A percentile compares a stretch with the other conserved stretches of the same genome.
Conservation (phyloP, 2,888 invertebrate genomes). For the Crocallis elinguaria region DNA sequence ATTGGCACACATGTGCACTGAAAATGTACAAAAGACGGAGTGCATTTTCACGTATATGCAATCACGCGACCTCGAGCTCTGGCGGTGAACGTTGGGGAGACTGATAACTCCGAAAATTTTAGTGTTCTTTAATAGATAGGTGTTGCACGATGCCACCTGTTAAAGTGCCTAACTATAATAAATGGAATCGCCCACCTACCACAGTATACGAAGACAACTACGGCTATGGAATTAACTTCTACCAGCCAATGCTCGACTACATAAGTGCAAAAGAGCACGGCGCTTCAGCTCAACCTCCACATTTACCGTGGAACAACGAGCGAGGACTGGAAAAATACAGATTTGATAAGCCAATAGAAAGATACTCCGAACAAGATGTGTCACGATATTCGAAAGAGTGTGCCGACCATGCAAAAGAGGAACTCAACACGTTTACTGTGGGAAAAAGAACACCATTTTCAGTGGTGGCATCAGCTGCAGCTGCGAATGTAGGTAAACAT, state of each 20-base stretch:
- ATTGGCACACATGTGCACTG: conserved; percentile 69
- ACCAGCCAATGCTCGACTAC: conserved; percentile 95
- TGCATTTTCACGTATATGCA: conserved; percentile 58
- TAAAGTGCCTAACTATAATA: conserved; percentile 71
- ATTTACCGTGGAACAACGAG: conserved; percentile 90
- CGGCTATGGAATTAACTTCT: conserved; percentile 92
- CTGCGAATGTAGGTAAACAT: conserved; percentile 87
- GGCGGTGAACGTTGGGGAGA: conserved; percentile 48
- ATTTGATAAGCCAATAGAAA: conserved; percentile 85
- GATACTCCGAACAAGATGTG: conserved; percentile 88
- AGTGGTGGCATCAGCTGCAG: conserved; percentile 86
- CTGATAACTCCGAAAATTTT: conserved; percentile 24
- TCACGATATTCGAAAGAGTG: conserved; percentile 87
- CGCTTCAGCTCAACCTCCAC: conserved; percentile 79
- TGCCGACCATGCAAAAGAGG: conserved; percentile 88
- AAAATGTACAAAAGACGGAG: conserved; percentile 75
- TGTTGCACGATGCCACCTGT: conserved; percentile 69
- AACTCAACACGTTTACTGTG: conserved; percentile 85
- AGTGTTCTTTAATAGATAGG: conserved; percentile 30
- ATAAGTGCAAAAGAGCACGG: conserved; percentile 88
- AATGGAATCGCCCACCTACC: conserved; percentile 86
- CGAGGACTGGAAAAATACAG: conserved; percentile 88
- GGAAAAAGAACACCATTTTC: conserved; percentile 86
- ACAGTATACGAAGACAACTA: conserved; percentile 92
- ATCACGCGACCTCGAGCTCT: conserved; percentile 65